Base-by-base conservation (phyloP, 2,113 vertebrate genomes). In the Scomber scombrus region DNA sequence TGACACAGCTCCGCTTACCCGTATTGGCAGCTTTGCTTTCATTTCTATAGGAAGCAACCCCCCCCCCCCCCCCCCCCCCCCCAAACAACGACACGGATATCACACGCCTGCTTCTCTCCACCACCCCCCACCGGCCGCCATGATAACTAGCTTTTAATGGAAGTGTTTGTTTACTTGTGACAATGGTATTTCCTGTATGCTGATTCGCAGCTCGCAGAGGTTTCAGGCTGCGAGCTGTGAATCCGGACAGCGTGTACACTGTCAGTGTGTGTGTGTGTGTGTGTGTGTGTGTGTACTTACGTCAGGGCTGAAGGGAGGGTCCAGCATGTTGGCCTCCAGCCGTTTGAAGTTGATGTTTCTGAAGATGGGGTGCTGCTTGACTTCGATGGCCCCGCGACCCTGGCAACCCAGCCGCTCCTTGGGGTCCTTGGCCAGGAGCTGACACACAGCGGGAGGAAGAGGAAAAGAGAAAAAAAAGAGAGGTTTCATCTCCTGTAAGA, bases 301-400 rank as follows among this genome's bases (percentile, higher is more conserved):
- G 76, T 98, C 97, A 23, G 97, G 97, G 81, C 89, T 94, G 92
- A 98, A 98, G 3, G 97, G 97, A 23, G 97, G 96, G 51, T 97
- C 97, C 82, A 97, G 71, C 93, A 96, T 96, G 90, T 95, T 95
- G 45, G 95, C 96, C 90, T 98, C 96, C 81, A 98, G 95, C n/a
- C 96, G 92, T 90, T 95, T 96, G 93, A 98, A 98, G 95, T 97
- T 97, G 80, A 98, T 95, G 85, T 94, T 95, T 89, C 94, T 96
- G 93, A 98, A 98, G 91, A 98, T 95, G 1, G 94, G 92, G 80
- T 98, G 96, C 79, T 95, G 95, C 67, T 97, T 97, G 61, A 98
- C 97, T 61, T 84, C 91, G 3, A 94, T 86, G 3, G 95, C 97
- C 45, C 96, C 96, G 0, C 88, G 91, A 1, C 95, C 97, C 69